Conservation (phyloP, 2,113 vertebrate species). For the Alces alces region DNA sequence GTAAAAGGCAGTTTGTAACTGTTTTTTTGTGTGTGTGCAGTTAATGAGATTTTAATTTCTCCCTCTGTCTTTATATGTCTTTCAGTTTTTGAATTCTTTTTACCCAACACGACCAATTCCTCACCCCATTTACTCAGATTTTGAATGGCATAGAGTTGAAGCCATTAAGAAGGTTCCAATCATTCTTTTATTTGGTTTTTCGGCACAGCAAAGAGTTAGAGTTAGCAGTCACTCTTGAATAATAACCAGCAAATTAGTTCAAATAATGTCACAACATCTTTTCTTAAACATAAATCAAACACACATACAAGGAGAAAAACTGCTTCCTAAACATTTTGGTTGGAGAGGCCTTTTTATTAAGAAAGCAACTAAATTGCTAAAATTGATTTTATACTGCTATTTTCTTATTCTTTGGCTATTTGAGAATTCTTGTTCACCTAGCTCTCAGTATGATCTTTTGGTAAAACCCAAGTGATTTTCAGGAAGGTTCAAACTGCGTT, state of each 20-base stretch:
- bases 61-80: constrained; percentile 21
- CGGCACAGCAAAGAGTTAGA: constrained; percentile 17
- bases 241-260: constrained; percentile 43
- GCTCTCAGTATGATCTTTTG: neutral
- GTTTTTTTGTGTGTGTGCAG: neutral
- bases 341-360: neutral
- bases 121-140: constrained; percentile 13
- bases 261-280: constrained; percentile 51
- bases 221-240: constrained; percentile 35
- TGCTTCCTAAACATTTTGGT: constrained; percentile 26
- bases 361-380: neutral
- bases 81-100: constrained; percentile 43
- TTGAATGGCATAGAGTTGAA: constrained; percentile 56
- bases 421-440: constrained; percentile 4
- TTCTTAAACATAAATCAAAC: constrained; percentile 29
- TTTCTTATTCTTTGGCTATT: neutral
- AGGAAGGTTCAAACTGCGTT: constrained; percentile 20
- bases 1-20: neutral
- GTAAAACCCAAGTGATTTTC: constrained; percentile 21
- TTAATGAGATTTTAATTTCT: constrained; percentile 24
- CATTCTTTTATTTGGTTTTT: constrained; percentile 46
- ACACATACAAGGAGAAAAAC: neutral
- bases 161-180: constrained; percentile 36
- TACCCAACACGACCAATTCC: neutral
- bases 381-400: neutral